phyloP scores from a whole-genome alignment of 2,113 vertebrate species.

The Oreochromis spilurus region DNA sequence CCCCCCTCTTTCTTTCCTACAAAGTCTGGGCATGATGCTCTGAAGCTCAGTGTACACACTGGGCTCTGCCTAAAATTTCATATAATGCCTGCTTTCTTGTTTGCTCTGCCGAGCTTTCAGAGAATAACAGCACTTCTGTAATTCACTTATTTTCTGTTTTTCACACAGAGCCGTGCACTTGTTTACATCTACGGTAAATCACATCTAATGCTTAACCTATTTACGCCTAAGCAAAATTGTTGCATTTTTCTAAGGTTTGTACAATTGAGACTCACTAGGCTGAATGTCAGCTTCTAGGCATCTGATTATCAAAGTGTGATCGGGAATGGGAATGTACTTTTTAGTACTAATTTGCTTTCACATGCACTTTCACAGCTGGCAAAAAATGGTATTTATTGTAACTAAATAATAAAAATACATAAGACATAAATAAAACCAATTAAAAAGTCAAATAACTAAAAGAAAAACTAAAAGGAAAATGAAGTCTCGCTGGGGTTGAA shows the following conservation, averaged over 20 bases:
- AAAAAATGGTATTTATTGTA: background rate
- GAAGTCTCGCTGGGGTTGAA: background rate
- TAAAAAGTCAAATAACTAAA: background rate
- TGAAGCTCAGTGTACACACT: background rate
- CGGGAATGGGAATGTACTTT: background rate
- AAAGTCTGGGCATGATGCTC: background rate
- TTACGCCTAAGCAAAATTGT: background rate
- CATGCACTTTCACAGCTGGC: background rate
- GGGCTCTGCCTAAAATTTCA: conserved; percentile 6
- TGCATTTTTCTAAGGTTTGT: background rate
- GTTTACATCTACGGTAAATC: background rate
- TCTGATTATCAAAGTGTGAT: background rate
- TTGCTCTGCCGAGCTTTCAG: background rate
- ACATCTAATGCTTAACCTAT: background rate
- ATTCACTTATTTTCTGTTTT: background rate
- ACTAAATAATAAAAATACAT: background rate
- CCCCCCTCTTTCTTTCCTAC: background rate
- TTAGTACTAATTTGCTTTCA: background rate
- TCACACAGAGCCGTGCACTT: background rate
- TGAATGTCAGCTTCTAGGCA: background rate
- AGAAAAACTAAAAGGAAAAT: background rate
- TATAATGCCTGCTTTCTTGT: background rate
- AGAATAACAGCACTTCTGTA: background rate
- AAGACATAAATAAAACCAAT: background rate
- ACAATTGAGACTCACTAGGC: background rate